These are phyloP conservation scores for Lagothrix lagotricha DNA, from an alignment of 2,797 vertebrate genomes.

Conservation along the genomic window DNA sequence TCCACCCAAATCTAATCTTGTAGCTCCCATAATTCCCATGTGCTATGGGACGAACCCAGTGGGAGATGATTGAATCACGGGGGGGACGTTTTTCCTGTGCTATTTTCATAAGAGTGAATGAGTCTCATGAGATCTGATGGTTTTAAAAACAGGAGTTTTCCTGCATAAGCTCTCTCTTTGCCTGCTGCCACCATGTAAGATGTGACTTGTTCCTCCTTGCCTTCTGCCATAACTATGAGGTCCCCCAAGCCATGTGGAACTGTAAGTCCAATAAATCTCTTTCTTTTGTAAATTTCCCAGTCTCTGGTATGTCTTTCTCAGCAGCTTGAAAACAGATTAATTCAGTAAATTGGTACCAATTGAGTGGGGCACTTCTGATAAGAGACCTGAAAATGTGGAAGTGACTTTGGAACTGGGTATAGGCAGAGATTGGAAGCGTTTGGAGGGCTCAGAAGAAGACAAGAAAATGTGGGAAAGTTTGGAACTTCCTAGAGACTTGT, in stretches of 20 bases:
- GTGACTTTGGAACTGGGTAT: background rate
- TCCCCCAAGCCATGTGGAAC: background rate
- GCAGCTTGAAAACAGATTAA: background rate
- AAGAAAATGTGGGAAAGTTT: background rate
- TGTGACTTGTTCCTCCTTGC: background rate
- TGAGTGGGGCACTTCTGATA: background rate
- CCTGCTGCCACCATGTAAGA: background rate
- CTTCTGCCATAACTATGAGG: background rate
- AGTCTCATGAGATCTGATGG: background rate
- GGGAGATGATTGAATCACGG: background rate
- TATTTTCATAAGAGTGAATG: background rate
- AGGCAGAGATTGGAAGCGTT: background rate
- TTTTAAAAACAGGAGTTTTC: background rate
- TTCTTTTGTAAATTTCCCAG: background rate
- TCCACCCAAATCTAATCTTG: background rate
- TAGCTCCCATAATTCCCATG: background rate
- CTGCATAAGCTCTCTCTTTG: background rate
- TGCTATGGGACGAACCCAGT: background rate
- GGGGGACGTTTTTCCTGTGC: background rate
- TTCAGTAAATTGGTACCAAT: background rate
- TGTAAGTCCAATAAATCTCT: background rate
- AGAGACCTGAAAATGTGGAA: background rate
- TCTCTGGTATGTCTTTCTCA: background rate
- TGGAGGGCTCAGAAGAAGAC: background rate
- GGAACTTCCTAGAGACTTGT: background rate